Evolutionary conservation across 2,113 vertebrate species (phyloP).

Genomic region (Oriolus oriolus): DNA sequence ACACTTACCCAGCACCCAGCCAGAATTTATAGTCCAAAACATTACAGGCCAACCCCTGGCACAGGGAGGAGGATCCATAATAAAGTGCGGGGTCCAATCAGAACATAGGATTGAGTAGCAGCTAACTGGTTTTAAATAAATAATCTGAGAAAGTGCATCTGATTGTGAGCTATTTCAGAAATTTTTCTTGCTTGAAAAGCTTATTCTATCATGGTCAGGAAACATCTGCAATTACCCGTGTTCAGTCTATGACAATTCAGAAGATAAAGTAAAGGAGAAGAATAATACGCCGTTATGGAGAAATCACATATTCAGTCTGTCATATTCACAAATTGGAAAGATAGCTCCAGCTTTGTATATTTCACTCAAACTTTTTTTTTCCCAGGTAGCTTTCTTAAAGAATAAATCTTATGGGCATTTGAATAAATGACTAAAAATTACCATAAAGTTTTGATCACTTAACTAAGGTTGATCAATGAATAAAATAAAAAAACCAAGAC

Average conservation of each 20-base stretch:
- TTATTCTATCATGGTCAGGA: neutral
- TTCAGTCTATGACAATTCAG: neutral
- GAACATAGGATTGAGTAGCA: neutral
- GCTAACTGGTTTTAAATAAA: neutral
- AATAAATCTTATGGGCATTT: neutral
- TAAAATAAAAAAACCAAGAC: neutral
- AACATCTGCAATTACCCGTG: neutral
- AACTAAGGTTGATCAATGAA: neutral
- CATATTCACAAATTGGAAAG: neutral
- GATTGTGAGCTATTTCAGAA: neutral
- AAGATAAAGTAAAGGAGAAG: neutral
- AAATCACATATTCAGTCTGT: neutral
- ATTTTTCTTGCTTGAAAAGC: neutral
- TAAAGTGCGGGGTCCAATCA: accelerated
- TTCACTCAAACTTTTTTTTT: neutral
- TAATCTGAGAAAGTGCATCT: neutral
- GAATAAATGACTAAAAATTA: neutral
- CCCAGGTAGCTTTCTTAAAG: neutral
- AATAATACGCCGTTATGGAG: neutral
- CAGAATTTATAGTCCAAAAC: neutral
- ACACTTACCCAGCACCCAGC: neutral
- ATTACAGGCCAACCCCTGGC: neutral
- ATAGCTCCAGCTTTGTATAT: neutral
- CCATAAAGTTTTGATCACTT: neutral
- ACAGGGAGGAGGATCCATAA: neutral